These are phyloP conservation scores for Lampris incognitus DNA, from an alignment of 2,113 vertebrate species.

Conservation along the genomic window DNA sequence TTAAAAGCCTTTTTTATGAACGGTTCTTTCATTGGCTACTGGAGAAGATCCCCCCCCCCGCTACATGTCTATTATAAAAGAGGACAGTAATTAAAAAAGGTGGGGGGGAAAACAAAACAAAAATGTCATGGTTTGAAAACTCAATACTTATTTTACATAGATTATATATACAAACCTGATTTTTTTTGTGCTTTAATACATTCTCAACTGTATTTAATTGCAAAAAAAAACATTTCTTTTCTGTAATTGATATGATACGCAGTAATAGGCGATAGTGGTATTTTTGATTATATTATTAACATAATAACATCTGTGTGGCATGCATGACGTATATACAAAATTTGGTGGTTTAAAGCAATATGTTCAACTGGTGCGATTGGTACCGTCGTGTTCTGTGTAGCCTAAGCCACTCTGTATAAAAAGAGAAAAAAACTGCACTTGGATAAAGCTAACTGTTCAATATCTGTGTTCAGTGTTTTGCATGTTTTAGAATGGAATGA, in stretches of 20 bases:
- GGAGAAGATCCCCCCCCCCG: conserved; percentile 48
- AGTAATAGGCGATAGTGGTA: conserved; percentile 84
- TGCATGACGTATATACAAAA: conserved; percentile 86
- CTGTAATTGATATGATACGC: conserved; percentile 80
- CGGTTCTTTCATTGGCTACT: conserved; percentile 52
- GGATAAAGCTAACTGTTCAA: conserved; percentile 80
- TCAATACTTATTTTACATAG: conserved; percentile 56
- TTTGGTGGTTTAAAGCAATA: conserved; percentile 86
- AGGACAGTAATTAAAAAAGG: conserved; percentile 29
- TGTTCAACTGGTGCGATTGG: conserved; percentile 84
- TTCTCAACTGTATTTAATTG: conserved; percentile 72
- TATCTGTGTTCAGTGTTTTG: conserved; percentile 85
- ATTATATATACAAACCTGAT: conserved; percentile 49
- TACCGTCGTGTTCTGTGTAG: conserved; percentile 84
- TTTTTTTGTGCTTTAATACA: conserved; percentile 43
- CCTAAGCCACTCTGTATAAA: conserved; percentile 76
- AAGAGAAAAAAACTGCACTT: conserved; percentile 69
- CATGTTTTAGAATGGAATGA: conserved; percentile 86
- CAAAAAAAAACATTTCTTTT: conserved; percentile 72
- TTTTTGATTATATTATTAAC: conserved; percentile 82
- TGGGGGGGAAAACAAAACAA: conserved; percentile 53
- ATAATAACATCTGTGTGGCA: conserved; percentile 87
- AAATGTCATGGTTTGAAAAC: conserved; percentile 65
- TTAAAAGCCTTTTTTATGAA: conserved; percentile 60
- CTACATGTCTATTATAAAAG: conserved; percentile 62